Evolutionary conservation across 2,113 vertebrate species (phyloP), one percentile per base, ranked within the genome.

Genomic region (Burhinus bistriatus): DNA sequence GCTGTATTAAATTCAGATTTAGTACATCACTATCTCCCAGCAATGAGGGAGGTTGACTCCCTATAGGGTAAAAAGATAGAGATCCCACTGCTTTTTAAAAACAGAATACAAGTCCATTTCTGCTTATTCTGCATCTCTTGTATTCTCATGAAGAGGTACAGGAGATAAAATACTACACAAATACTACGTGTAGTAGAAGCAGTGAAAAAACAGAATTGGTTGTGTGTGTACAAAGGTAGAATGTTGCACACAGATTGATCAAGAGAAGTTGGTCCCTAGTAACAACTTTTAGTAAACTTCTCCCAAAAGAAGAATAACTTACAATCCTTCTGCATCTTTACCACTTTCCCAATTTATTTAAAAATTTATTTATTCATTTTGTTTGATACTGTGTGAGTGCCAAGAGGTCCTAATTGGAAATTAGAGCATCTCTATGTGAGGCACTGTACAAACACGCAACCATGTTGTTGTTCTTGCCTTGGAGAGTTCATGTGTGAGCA

Each of bases 1-100:
- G 87, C 82, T 96, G 81, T 59, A 87, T 91, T 96, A 93, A 91
- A 95, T 92, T 94, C 81, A 95, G 91, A 45, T 95, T 89, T 92
- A 92, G 79, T 83, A 87, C 42, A 72, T 89, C 78, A 70, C 51
- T 87, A 80, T 78, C 61, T 92, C 89, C 42, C 78, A 91, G 77
- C 61, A 58, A 14, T 89, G 88, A 83, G 64, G 70, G 49, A 77
- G 23, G 71, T 76, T 92, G 83, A 65, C 58, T 97, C 83, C 70
- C 86, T 94, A 38, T 68, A 64, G 81, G n/a, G 42, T 76, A 61
- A 66, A 94, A 95, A 73, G 25, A 61, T 22, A 70, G 71, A 87
- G 66, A 85, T 90, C 29, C 55, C 58, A 58, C 38, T 73, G 73
- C 73, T 89, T 94, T 94, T 90, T 49, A 85, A 78, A 83, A 89